Conservation (phyloP, 2,888 invertebrate genomes). For the Leistus spinibarbis region DNA sequence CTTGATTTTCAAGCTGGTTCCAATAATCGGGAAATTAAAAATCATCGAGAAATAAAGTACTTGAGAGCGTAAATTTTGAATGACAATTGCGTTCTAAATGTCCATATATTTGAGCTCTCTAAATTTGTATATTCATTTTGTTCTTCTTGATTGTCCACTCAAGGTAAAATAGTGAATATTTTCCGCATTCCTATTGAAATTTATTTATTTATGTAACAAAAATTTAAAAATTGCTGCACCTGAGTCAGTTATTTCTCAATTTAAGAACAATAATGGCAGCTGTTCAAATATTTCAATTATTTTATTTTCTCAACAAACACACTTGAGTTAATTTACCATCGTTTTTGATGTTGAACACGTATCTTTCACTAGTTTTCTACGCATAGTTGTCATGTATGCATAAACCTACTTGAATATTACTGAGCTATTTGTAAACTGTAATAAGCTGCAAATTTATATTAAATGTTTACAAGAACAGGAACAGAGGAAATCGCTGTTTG, state of each 20-base stretch:
- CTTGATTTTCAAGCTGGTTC: too few relatives aligned
- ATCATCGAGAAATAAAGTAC: too few relatives aligned
- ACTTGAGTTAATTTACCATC: slow-evolving; percentile 28
- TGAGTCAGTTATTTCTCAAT: neutral
- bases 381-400: slow-evolving; percentile 15
- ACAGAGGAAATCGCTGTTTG: neutral
- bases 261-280: slow-evolving; percentile 28
- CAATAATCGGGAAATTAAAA: too few relatives aligned
- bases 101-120: too few relatives aligned
- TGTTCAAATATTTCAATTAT: slow-evolving; percentile 30
- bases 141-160: too few relatives aligned
- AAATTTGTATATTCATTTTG: too few relatives aligned
- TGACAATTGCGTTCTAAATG: too few relatives aligned
- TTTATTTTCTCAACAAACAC: slow-evolving; percentile 32
- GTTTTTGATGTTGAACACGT: slow-evolving; percentile 9
- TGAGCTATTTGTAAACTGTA: slow-evolving; percentile 12
- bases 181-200: too few relatives aligned
- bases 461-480: neutral
- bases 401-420: slow-evolving; percentile 19
- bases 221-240: neutral
- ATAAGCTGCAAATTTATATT: slow-evolving; percentile 19
- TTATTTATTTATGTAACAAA: neutral
- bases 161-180: too few relatives aligned
- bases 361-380: slow-evolving; percentile 25
- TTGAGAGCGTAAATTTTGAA: too few relatives aligned